A percentile compares a stretch with the other conserved stretches of the same genome.
Conservation (phyloP, 2,113 vertebrate species). For the Eurypyga helias region DNA sequence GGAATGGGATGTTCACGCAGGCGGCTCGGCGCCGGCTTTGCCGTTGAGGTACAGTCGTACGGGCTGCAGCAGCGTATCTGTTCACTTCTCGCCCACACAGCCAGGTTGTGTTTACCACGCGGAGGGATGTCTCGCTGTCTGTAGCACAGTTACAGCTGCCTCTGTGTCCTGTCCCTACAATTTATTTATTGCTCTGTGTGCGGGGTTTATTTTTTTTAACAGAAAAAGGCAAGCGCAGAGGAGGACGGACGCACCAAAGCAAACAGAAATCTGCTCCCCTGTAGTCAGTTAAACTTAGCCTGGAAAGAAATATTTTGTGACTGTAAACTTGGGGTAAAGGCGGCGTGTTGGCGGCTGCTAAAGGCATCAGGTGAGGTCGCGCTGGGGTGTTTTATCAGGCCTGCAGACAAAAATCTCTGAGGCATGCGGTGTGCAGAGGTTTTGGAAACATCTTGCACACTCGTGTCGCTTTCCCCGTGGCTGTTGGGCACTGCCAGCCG, state of each 20-base stretch:
- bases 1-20: not conserved
- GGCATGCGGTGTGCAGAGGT: not conserved
- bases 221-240: not conserved
- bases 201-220: not conserved
- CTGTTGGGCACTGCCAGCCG: not conserved
- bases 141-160: not conserved
- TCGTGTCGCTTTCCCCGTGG: not conserved
- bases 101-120: not conserved
- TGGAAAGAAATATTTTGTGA: not conserved
- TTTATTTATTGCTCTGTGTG: not conserved
- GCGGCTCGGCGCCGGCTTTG: not conserved
- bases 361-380: not conserved
- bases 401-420: not conserved
- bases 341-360: not conserved
- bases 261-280: not conserved
- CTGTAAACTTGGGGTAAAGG: not conserved
- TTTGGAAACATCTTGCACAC: not conserved
- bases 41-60: not conserved
- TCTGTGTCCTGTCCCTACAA: not conserved
- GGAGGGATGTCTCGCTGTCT: not conserved
- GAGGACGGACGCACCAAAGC: not conserved
- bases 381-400: not conserved
- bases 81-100: not conserved
- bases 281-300: not conserved
- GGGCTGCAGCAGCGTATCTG: not conserved